A percentile compares a stretch with the other conserved stretches of the same genome.
These are phyloP conservation scores for Isoperla grammatica DNA, from an alignment of 2,888 invertebrate genomes.

Conservation along the genomic window DNA sequence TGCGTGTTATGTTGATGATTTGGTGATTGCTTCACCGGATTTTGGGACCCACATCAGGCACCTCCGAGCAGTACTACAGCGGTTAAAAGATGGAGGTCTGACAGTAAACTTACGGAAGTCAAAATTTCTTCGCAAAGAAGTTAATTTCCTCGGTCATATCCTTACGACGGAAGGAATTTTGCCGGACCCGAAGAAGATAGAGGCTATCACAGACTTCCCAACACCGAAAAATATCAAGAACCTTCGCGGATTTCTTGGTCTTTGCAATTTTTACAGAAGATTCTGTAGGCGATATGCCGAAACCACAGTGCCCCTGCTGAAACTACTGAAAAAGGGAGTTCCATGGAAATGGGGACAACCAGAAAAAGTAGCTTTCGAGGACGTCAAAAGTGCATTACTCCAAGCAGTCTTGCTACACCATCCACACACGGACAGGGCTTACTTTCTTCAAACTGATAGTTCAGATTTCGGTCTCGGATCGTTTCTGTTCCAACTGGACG, in stretches of 20 bases:
- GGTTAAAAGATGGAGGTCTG: constrained; percentile 30
- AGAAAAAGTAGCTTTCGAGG: not conserved
- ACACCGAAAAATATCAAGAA: not conserved
- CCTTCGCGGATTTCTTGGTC: not conserved
- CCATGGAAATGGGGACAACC: too few species aligned
- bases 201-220: not conserved
- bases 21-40: constrained; percentile 34
- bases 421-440: too few species aligned
- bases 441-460: constrained; percentile 10
- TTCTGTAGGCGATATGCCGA: not conserved
- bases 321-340: not conserved
- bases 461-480: constrained; percentile 25
- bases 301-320: not conserved
- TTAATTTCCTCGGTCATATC: not conserved
- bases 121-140: constrained; percentile 24
- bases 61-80: constrained; percentile 29
- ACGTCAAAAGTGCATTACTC: not conserved
- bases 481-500: constrained; percentile 24
- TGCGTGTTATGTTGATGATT: constrained; percentile 36
- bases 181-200: not conserved
- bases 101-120: constrained; percentile 36
- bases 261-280: not conserved
- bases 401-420: not conserved
- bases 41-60: constrained; percentile 33
- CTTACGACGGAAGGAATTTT: not conserved